Percentiles rank a stretch among this genome's conserved stretches.
These are phyloP conservation scores for Agonopterix subpropinquella DNA, from an alignment of 2,888 invertebrate species.

Conservation along the genomic window DNA sequence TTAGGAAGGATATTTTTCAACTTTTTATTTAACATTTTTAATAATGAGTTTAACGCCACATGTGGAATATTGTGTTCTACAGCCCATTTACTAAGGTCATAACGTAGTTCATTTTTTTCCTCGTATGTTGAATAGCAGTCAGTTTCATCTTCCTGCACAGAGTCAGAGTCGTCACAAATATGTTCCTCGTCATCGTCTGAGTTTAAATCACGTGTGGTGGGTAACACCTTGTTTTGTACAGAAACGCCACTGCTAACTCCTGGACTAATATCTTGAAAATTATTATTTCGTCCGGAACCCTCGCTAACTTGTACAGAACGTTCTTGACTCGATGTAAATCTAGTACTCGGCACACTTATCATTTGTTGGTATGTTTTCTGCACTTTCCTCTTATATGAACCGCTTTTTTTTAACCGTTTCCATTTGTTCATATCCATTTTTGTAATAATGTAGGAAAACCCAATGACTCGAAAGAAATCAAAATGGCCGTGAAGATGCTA, in stretches of 20 bases:
- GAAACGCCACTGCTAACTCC: neutral
- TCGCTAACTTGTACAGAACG: neutral
- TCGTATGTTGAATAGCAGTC: neutral
- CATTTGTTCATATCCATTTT: slow-evolving; percentile 13
- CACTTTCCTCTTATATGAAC: slow-evolving; percentile 3
- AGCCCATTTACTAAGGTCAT: slow-evolving; percentile 9
- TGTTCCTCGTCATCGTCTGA: too few relatives aligned
- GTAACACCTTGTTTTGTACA: too few relatives aligned
- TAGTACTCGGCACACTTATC: neutral
- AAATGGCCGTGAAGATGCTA: too few relatives aligned
- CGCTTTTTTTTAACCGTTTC: slow-evolving; percentile 4
- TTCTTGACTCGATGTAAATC: neutral
- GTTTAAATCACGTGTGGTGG: too few relatives aligned
- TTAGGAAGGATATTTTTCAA: slow-evolving; percentile 5
- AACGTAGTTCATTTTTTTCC: neutral
- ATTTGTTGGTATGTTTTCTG: slow-evolving; percentile 3
- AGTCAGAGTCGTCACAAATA: neutral
- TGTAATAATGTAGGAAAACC: neutral
- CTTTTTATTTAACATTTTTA: slow-evolving; percentile 8
- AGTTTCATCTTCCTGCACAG: neutral
- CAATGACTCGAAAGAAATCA: too few relatives aligned
- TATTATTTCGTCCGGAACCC: slow-evolving; percentile 5
- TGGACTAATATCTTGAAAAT: neutral
- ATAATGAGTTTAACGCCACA: slow-evolving; percentile 6
- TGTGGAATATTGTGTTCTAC: slow-evolving; percentile 11